Evolutionary conservation across 2,797 vertebrate genomes (phyloP).

Genomic region (Botia kubotai): DNA sequence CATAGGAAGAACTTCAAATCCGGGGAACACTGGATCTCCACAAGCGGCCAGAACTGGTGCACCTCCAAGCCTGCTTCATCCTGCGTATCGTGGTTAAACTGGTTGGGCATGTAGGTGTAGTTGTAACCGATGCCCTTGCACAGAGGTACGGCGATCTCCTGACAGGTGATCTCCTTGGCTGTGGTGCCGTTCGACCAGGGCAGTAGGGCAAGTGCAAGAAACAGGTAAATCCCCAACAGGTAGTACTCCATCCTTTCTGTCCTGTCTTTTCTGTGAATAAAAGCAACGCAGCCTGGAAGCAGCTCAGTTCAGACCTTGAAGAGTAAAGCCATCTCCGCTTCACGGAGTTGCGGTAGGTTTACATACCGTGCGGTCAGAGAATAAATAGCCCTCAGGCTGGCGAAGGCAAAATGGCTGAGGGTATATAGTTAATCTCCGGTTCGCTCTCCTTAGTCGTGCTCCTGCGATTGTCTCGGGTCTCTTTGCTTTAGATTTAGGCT

Average conservation of each 20-base stretch:
- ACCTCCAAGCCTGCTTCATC: constrained; percentile 98
- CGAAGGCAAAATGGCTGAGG: constrained; percentile 86
- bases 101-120: constrained; percentile 98
- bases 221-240: constrained; percentile 89
- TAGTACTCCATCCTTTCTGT: constrained; percentile 84
- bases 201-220: constrained; percentile 81
- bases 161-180: constrained; percentile 93
- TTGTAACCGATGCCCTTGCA: constrained; percentile 98
- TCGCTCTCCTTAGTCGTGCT: constrained; percentile 32
- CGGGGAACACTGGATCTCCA: constrained; percentile 95
- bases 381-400: constrained; percentile 68
- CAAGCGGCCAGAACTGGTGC: constrained; percentile 98
- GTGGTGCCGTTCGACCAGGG: constrained; percentile 81
- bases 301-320: constrained; percentile 67
- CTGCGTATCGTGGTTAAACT: constrained; percentile 99
- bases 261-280: constrained; percentile 56
- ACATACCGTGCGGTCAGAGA: constrained; percentile 73
- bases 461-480: not conserved
- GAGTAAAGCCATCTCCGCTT: constrained; percentile 72
- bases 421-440: constrained; percentile 57
- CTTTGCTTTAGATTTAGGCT: not conserved
- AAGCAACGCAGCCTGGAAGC: constrained; percentile 39
- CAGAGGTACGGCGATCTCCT: constrained; percentile 95
- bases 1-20: constrained; percentile 97
- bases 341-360: constrained; percentile 72